These are phyloP conservation scores for Tapirus terrestris DNA, from an alignment of 2,113 vertebrate species.

Conservation along the genomic window DNA sequence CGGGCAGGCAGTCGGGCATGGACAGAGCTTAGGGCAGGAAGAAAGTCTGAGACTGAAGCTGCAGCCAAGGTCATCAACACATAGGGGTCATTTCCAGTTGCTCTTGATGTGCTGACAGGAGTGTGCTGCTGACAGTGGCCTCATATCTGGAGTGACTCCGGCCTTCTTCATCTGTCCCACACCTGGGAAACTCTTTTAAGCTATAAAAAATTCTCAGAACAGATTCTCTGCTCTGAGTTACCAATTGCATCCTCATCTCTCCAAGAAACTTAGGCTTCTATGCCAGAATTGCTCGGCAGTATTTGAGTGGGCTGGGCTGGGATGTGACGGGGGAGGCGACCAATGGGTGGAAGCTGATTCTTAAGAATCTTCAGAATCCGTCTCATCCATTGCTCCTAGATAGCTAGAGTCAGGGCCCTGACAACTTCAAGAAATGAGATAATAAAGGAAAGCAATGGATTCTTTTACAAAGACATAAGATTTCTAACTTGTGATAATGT, in stretches of 20 bases:
- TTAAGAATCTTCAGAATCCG: not conserved
- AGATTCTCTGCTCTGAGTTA: not conserved
- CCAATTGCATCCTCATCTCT: not conserved
- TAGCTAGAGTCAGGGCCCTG: not conserved
- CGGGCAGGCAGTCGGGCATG: not conserved
- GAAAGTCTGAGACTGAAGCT: not conserved
- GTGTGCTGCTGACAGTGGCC: not conserved
- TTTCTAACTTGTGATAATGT: not conserved
- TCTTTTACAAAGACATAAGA: not conserved
- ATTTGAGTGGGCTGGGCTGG: not conserved
- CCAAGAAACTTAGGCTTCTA: not conserved
- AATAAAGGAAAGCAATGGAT: conserved; percentile 25
- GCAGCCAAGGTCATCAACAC: not conserved
- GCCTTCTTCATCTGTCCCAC: not conserved
- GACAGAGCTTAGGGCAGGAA: not conserved
- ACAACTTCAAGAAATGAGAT: not conserved
- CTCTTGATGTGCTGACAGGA: not conserved
- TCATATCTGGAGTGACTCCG: not conserved
- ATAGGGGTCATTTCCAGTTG: not conserved
- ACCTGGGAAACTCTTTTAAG: not conserved
- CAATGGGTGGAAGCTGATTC: not conserved
- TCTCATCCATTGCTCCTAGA: not conserved
- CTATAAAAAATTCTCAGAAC: not conserved
- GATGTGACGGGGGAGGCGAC: not conserved
- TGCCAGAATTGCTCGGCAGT: not conserved